These are phyloP conservation scores for Helicoverpa assulta DNA, from an alignment of 2,888 invertebrate genomes.

Conservation along the genomic window DNA sequence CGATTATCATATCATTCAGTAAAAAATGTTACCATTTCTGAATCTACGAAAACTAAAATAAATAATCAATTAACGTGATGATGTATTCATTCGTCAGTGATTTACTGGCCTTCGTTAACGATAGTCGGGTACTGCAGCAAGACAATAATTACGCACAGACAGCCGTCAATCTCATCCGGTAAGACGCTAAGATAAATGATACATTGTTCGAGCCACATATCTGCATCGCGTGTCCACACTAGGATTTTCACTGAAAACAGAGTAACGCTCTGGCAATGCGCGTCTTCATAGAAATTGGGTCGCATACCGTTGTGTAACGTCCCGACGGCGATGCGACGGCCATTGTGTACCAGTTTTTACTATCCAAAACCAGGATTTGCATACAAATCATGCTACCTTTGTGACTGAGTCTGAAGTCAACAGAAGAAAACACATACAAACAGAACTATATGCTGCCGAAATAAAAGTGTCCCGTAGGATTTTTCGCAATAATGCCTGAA, in stretches of 20 bases:
- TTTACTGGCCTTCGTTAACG: slow-evolving; percentile 25
- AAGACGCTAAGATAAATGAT: slow-evolving; percentile 67
- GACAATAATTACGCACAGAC: slow-evolving; percentile 56
- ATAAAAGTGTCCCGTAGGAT: too few species aligned
- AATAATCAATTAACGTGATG: slow-evolving; percentile 26
- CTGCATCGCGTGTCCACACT: slow-evolving; percentile 64
- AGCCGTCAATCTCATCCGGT: slow-evolving; percentile 61
- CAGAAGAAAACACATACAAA: not conserved
- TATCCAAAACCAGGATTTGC: slow-evolving; percentile 49
- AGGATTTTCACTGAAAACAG: slow-evolving; percentile 74
- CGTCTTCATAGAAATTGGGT: slow-evolving; percentile 73
- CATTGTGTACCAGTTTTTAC: slow-evolving; percentile 61
- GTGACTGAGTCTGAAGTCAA: not conserved
- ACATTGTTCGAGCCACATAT: slow-evolving; percentile 67
- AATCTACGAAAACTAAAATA: slow-evolving; percentile 23
- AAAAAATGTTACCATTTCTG: slow-evolving; percentile 3
- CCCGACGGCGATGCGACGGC: slow-evolving; percentile 58
- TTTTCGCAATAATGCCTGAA: too few species aligned
- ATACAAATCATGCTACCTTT: slow-evolving; percentile 17
- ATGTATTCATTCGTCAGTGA: slow-evolving; percentile 19
- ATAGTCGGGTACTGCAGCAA: slow-evolving; percentile 13
- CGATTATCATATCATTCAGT: too few species aligned
- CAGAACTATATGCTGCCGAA: too few species aligned
- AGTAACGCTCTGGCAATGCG: slow-evolving; percentile 67
- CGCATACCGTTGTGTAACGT: slow-evolving; percentile 71